Evolutionary conservation across 2,797 vertebrate genomes (phyloP).

Genomic region (Gorsachius magnificus): DNA sequence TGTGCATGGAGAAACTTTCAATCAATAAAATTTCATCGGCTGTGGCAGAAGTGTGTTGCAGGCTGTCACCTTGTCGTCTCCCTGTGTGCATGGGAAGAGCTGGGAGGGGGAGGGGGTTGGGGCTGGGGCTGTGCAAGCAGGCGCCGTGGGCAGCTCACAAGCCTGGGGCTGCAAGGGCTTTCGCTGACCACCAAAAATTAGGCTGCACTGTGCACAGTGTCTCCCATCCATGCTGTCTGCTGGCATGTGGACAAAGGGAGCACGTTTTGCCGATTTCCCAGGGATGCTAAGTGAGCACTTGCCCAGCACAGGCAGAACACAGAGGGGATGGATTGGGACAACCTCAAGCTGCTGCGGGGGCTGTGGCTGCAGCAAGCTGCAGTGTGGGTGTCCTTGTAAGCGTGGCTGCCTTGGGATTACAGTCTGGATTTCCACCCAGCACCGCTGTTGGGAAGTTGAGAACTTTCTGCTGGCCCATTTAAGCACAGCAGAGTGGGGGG

Average conservation of each 20-base stretch:
- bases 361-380: neutral
- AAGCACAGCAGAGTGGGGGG: neutral
- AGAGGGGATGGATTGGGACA: neutral
- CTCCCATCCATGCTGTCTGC: rapidly evolving
- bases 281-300: neutral
- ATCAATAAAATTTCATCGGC: neutral
- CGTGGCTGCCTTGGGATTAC: rapidly evolving
- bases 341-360: neutral
- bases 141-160: rapidly evolving
- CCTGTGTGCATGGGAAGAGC: neutral
- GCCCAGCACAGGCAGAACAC: neutral
- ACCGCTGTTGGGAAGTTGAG: rapidly evolving
- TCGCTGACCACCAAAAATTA: neutral
- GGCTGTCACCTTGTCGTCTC: rapidly evolving
- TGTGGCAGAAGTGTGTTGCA: neutral
- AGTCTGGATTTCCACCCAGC: neutral
- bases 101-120: no score
- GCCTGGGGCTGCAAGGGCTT: neutral
- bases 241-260: neutral
- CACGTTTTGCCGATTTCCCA: rapidly evolving
- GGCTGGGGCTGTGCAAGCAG: neutral
- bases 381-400: neutral
- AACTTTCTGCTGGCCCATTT: neutral
- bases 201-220: rapidly evolving
- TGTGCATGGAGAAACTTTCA: neutral